Base-by-base conservation (phyloP, 2,888 invertebrate species). In the Allophyes oxyacanthae region DNA sequence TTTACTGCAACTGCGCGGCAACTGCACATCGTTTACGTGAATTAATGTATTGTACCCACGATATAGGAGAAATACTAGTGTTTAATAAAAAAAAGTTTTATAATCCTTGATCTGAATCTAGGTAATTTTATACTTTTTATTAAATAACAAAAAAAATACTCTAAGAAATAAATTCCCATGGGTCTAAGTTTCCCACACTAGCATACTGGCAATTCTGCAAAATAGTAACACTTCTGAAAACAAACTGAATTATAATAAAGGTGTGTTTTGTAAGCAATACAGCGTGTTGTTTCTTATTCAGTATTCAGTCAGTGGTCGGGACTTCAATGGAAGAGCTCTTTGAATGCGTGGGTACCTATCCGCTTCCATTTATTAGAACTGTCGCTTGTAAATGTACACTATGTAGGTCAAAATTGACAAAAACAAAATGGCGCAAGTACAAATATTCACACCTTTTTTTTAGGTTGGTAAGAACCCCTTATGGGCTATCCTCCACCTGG, bases 201-300 rank as follows among this genome's bases (percentile, higher is more conserved):
- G 30, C 60, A 66, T 48, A 34, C 25, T 28, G 38, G 13, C 11
- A 28, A n/a, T 44, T 33, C 14, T 33, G 14, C 43, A 25, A 28
- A 41, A 51, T 10, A 33, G 28, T 11, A 43, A 1, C 11, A 52
- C 9, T 64, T 69, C 70, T 53, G 5, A 14, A 53, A 69, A 64
- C 44, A 10, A 13, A 33, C n/a, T 53, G 10, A 15, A 69, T 64
- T 69, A 54, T 11, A 69, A 69, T 64, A 69, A 64, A 53, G 10
- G 26, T 4, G 26, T 54, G 48, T 69, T 64, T 63, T 54, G 64
- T 69, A 64, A 38, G 37, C 64, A 9, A 41, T 13, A 15, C 63
- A 7, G 26, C 32, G 11, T 41, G 36, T 25, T 36, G 37, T 62
- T 68, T 48, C 6, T 34, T 63, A 64, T 64, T 54, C 64, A 46